Percentiles rank a stretch among this genome's conserved stretches.
These are phyloP conservation scores for Drosophila nigricruria DNA, from an alignment of 2,888 invertebrate species.

Conservation along the genomic window DNA sequence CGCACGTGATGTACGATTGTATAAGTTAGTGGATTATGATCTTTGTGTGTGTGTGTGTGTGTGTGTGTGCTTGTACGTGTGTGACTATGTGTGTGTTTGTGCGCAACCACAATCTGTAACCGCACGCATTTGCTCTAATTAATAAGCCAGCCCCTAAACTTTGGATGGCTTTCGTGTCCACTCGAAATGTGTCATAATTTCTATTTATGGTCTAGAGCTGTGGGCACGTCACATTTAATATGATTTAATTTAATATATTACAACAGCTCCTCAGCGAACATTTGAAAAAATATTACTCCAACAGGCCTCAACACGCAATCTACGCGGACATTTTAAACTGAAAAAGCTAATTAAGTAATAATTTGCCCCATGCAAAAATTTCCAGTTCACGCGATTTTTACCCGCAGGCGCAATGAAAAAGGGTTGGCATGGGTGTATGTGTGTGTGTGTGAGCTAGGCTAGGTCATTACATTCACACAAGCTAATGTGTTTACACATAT, in stretches of 20 bases:
- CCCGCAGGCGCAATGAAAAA: conserved; percentile 16
- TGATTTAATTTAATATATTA: conserved; percentile 78
- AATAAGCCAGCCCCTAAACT: conserved; percentile 67
- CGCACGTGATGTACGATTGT: conserved; percentile 38
- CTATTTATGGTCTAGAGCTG: conserved; percentile 67
- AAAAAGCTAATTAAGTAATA: conserved; percentile 72
- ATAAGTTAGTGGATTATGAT: conserved; percentile 10
- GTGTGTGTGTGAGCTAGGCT: conserved; percentile 12
- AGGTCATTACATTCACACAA: conserved; percentile 13
- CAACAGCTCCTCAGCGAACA: conserved; percentile 64
- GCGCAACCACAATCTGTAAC: conserved; percentile 67
- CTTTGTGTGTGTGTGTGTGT: not conserved
- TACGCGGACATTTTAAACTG: conserved; percentile 57
- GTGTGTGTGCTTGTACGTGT: not conserved
- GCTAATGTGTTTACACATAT: conserved; percentile 24
- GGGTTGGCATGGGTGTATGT: conserved; percentile 21
- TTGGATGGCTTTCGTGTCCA: conserved; percentile 67
- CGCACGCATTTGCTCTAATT: conserved; percentile 74
- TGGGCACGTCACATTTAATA: conserved; percentile 66
- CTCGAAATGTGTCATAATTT: conserved; percentile 78
- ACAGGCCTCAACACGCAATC: conserved; percentile 46
- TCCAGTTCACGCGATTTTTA: conserved; percentile 32
- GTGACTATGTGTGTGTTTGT: conserved; percentile 13
- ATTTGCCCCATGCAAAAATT: conserved; percentile 51
- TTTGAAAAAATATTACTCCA: conserved; percentile 45